phyloP scores from a whole-genome alignment of 23 tunicate genomes.

The Diplosoma virens region DNA sequence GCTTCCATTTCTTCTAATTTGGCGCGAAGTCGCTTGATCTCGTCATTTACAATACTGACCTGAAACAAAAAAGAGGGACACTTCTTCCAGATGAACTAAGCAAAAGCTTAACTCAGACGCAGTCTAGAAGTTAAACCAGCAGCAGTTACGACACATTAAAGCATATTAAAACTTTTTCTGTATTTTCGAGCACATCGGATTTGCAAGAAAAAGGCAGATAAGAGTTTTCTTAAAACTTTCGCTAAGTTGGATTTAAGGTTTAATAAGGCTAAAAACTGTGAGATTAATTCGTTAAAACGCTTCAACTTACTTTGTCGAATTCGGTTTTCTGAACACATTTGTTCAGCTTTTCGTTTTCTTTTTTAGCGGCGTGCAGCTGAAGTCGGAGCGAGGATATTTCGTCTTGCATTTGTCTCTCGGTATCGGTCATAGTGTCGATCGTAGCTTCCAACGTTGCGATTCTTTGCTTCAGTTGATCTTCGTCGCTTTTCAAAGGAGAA shows the following conservation, averaged over 20 bases:
- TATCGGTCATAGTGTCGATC: slow-evolving; percentile 45
- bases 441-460: slow-evolving; percentile 61
- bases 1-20: slow-evolving; percentile 85
- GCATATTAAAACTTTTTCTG: too few relatives aligned
- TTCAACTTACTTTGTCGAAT: slow-evolving; percentile 41
- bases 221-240: too few relatives aligned
- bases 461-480: slow-evolving; percentile 52
- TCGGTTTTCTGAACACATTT: slow-evolving; percentile 57
- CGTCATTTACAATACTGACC: slow-evolving; percentile 68
- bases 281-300: too few relatives aligned
- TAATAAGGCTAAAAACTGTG: too few relatives aligned
- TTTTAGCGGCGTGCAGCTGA: slow-evolving; percentile 36
- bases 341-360: slow-evolving; percentile 47
- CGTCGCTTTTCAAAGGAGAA: slow-evolving; percentile 66
- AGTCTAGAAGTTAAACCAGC: too few relatives aligned
- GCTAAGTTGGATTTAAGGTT: too few relatives aligned
- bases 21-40: slow-evolving; percentile 51
- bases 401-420: slow-evolving; percentile 28
- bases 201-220: too few relatives aligned
- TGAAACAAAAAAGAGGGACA: too few relatives aligned
- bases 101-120: too few relatives aligned
- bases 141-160: too few relatives aligned
- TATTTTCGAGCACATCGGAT: too few relatives aligned
- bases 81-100: too few relatives aligned
- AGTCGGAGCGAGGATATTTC: slow-evolving; percentile 27